phyloP scores from a whole-genome alignment of 2,113 vertebrate genomes.

The Zosterops borbonicus region DNA sequence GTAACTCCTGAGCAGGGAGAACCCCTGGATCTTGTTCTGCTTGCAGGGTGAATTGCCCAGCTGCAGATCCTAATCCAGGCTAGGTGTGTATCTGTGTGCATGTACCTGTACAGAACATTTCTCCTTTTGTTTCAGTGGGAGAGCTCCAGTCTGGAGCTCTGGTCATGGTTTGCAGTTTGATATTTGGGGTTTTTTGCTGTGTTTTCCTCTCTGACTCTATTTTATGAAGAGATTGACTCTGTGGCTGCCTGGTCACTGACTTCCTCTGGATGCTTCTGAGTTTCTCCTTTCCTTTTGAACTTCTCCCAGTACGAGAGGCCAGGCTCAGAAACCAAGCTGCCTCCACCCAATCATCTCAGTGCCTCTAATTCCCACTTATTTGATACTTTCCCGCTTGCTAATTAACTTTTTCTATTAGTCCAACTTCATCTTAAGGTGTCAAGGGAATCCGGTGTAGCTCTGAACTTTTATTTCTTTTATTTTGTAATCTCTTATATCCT shows the following conservation, averaged over 20 bases:
- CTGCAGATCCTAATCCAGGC: not conserved
- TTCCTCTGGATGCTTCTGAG: not conserved
- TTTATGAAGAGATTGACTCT: not conserved
- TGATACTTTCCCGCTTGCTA: conserved; percentile 23
- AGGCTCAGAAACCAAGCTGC: not conserved
- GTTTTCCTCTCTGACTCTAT: not conserved
- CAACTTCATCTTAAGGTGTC: not conserved
- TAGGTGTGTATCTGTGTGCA: not conserved
- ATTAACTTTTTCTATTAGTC: conserved; percentile 43
- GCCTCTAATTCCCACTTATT: conserved; percentile 27
- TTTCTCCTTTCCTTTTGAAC: not conserved
- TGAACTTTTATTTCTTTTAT: conserved; percentile 23
- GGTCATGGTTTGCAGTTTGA: not conserved
- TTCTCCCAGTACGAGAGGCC: not conserved
- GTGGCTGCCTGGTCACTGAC: not conserved
- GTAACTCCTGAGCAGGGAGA: not conserved
- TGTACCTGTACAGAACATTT: not conserved
- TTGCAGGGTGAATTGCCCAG: not conserved
- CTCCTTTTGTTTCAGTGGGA: not conserved
- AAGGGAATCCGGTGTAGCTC: conserved; percentile 1
- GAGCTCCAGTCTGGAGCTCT: not conserved
- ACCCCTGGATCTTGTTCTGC: not conserved
- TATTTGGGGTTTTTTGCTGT: fast-evolving
- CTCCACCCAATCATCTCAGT: not conserved
- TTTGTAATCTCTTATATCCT: not conserved